Evolutionary conservation across 2,888 invertebrate species (phyloP).

Genomic region (Prosapia bicincta): DNA sequence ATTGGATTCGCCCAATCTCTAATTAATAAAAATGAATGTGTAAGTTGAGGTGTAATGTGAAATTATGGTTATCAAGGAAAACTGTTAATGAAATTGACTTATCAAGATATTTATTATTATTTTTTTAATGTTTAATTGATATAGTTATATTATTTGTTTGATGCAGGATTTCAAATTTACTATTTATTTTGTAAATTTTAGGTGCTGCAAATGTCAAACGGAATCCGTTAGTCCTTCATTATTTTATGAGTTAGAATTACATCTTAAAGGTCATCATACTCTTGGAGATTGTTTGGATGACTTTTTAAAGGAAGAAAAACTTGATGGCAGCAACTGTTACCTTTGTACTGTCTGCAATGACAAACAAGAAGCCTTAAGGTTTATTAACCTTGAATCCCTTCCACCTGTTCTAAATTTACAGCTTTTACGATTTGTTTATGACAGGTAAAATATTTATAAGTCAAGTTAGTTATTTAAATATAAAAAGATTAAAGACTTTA

Average conservation of each 20-base stretch:
- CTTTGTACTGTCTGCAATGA: conserved; percentile 54
- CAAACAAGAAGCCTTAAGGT: conserved; percentile 56
- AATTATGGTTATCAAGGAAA: too few relatives aligned
- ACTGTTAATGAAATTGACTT: too few relatives aligned
- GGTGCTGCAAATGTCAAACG: conserved; percentile 53
- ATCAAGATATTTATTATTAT: too few relatives aligned
- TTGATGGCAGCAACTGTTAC: conserved; percentile 58
- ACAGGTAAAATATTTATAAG: conserved; percentile 49
- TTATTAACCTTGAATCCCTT: conserved; percentile 52
- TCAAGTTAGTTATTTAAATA: too few relatives aligned
- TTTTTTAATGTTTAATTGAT: too few relatives aligned
- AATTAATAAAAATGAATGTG: too few relatives aligned
- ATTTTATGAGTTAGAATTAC: conserved; percentile 59
- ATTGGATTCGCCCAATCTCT: too few relatives aligned
- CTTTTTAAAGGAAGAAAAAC: conserved; percentile 55
- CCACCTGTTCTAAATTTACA: conserved; percentile 60
- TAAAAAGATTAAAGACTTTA: too few relatives aligned
- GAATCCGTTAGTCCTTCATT: conserved; percentile 52
- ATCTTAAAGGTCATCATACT: conserved; percentile 51
- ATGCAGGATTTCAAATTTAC: too few relatives aligned
- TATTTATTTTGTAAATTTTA: too few relatives aligned
- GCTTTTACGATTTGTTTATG: conserved; percentile 58
- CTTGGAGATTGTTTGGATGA: conserved; percentile 49
- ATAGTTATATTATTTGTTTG: too few relatives aligned
- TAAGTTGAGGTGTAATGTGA: too few relatives aligned